Evolutionary conservation across 2,797 vertebrate species (phyloP).

Genomic region (Pseudochromis fuscus): DNA sequence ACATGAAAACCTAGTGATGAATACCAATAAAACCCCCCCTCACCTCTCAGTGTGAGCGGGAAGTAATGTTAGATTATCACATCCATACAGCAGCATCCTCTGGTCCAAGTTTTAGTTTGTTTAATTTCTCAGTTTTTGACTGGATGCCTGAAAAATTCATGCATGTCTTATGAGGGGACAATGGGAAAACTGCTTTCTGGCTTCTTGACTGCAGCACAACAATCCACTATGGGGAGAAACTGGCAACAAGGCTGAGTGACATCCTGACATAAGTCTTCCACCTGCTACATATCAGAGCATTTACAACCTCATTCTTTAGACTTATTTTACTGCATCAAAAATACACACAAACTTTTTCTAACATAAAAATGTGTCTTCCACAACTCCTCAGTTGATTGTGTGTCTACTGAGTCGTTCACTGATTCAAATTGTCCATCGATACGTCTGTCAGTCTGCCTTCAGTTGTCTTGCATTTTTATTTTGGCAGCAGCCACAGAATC

Average conservation of each 20-base stretch:
- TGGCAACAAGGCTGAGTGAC: no score
- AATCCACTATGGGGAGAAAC: background rate
- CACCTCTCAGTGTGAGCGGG: no score
- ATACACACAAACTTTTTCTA: background rate
- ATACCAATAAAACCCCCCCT: no score
- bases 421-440: no score
- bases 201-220: background rate
- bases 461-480: conserved; percentile 30
- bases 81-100: background rate
- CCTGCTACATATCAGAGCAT: background rate
- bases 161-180: no score
- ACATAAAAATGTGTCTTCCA: background rate
- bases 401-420: background rate
- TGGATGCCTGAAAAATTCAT: no score
- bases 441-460: conserved; percentile 6
- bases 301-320: background rate
- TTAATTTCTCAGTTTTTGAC: background rate
- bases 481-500: conserved; percentile 27
- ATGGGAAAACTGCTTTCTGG: no score
- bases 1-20: no score
- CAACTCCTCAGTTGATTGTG: background rate
- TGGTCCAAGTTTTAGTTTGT: background rate
- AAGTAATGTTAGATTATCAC: background rate
- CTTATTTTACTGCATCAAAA: conserved; percentile 2
- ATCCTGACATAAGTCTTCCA: background rate